phyloP scores from a whole-genome alignment of 2,888 invertebrate genomes.

The Lydus trimaculatus region DNA sequence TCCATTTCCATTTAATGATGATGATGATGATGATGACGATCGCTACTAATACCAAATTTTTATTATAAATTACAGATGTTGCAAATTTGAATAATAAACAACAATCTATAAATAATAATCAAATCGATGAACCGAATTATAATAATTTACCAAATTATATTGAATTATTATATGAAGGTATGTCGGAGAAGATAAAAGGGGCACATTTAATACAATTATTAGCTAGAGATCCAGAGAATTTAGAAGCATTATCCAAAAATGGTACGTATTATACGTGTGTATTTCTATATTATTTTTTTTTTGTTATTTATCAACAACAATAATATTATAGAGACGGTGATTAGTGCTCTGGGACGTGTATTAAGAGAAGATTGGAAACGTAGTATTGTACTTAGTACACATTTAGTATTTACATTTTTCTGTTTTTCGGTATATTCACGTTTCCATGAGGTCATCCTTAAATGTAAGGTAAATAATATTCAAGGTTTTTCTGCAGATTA shows the following conservation, averaged over 20 bases:
- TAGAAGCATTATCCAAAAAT: conserved; percentile 91
- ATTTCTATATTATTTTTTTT: conserved; percentile 17
- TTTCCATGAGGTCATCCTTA: conserved; percentile 93
- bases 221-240: conserved; percentile 92
- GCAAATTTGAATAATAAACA: conserved; percentile 16
- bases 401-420: conserved; percentile 96
- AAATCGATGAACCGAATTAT: conserved; percentile 77
- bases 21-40: too few species aligned
- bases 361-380: conserved; percentile 97
- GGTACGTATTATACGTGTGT: too few species aligned
- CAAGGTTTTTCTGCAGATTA: conserved; percentile 10
- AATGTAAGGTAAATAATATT: conserved; percentile 78
- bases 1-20: conserved; percentile 41
- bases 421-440: conserved; percentile 96
- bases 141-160: conserved; percentile 93
- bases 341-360: conserved; percentile 95
- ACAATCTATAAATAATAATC: conserved; percentile 16
- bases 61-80: conserved; percentile 16
- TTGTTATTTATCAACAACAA: conserved; percentile 42
- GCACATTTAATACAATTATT: conserved; percentile 91
- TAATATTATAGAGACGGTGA: conserved; percentile 87
- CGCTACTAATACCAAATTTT: background rate
- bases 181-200: conserved; percentile 90
- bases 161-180: conserved; percentile 95
- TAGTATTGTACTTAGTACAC: conserved; percentile 94